phyloP scores from a whole-genome alignment of 2,797 vertebrate genomes.

The Hafferia zeledoni region DNA sequence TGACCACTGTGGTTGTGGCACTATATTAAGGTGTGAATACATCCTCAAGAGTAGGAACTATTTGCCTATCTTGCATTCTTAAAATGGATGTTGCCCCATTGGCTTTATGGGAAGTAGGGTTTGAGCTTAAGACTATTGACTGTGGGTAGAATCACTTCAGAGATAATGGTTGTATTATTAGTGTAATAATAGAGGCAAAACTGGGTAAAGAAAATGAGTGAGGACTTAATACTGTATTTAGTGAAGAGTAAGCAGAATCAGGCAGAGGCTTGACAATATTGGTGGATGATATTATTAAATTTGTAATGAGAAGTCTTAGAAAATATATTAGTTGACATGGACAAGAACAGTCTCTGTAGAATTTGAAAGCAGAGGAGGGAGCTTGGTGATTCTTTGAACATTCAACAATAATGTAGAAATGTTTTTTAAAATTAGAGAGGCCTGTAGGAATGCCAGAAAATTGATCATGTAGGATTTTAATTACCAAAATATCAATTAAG shows the following conservation, averaged over 20 bases:
- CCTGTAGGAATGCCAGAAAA: constrained; percentile 20
- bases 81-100: neutral
- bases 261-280: neutral
- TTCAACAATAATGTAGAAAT: neutral
- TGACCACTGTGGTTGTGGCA: neutral
- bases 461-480: constrained; percentile 45
- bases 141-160: neutral
- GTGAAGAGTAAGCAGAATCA: constrained; percentile 48
- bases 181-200: neutral
- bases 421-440: neutral
- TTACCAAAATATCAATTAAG: constrained; percentile 34
- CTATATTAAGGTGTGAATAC: neutral
- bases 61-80: neutral
- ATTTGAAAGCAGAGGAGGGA: neutral
- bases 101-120: neutral
- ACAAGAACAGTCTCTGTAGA: neutral
- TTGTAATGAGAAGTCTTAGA: constrained; percentile 5
- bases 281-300: constrained; percentile 29
- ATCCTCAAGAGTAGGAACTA: neutral
- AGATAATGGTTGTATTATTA: neutral
- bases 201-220: constrained; percentile 11
- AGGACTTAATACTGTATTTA: constrained; percentile 25
- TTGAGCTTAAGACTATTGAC: neutral
- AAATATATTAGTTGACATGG: neutral
- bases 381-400: neutral